These are phyloP conservation scores for Cinclus cinclus DNA, from an alignment of 2,113 vertebrate species.

Conservation along the genomic window DNA sequence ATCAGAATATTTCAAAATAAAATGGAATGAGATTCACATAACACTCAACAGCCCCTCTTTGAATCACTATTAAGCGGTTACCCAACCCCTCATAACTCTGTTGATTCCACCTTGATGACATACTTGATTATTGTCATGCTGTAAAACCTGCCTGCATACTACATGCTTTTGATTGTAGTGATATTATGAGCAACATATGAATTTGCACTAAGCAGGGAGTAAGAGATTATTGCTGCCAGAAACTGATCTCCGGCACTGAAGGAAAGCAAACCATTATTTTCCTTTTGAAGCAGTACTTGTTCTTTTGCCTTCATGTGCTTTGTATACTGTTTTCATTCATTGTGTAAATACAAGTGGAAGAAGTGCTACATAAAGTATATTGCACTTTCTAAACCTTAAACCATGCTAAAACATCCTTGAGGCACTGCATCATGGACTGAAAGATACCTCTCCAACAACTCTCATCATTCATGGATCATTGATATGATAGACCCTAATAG, in stretches of 20 bases:
- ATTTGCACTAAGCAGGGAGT: background rate
- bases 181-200: background rate
- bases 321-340: background rate
- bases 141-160: background rate
- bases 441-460: background rate
- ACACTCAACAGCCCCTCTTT: background rate
- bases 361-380: background rate
- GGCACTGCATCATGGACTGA: background rate
- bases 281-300: background rate
- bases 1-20: background rate
- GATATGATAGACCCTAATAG: background rate
- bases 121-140: background rate
- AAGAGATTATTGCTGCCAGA: background rate
- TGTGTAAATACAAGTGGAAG: background rate
- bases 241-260: background rate
- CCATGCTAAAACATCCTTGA: background rate
- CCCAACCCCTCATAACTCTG: background rate
- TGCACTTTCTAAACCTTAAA: slow-evolving; percentile 28
- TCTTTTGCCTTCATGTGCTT: background rate
- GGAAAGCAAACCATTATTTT: background rate
- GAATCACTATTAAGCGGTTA: background rate
- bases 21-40: background rate
- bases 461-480: slow-evolving; percentile 43
- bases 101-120: background rate
- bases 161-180: background rate